A percentile compares a stretch with the other conserved stretches of the same genome.
phyloP scores from a whole-genome alignment of 2,888 invertebrate genomes.

The Dolichopus griseipennis region DNA sequence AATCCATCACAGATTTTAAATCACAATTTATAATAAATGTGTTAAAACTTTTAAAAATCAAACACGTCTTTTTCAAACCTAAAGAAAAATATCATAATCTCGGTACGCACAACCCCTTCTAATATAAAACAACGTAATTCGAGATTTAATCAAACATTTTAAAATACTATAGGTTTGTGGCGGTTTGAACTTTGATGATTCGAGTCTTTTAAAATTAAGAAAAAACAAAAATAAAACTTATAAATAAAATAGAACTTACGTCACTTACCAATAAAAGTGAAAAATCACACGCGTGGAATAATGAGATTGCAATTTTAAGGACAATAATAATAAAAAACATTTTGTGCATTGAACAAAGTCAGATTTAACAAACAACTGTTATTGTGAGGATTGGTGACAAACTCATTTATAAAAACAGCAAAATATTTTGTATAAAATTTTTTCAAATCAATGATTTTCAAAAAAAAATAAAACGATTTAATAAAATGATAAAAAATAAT shows the following conservation, averaged over 20 bases:
- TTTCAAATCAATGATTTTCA: conserved; percentile 1
- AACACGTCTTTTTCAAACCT: not conserved
- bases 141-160: no score
- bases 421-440: not conserved
- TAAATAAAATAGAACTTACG: no score
- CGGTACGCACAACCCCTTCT: no score
- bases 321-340: not conserved
- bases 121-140: no score
- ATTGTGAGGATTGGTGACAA: not conserved
- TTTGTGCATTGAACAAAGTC: no score
- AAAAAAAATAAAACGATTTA: not conserved
- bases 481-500: not conserved
- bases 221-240: no score
- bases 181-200: no score
- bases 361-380: no score
- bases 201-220: no score
- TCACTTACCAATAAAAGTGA: not conserved
- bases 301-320: conserved; percentile 11
- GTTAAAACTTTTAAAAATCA: not conserved
- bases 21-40: not conserved
- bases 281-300: conserved; percentile 11
- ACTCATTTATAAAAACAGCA: not conserved
- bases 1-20: not conserved
- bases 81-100: no score
- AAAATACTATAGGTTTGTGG: no score